These are phyloP conservation scores for Tetramorium simillimum DNA, from an alignment of 1,140 invertebrate species.

Conservation along the genomic window DNA sequence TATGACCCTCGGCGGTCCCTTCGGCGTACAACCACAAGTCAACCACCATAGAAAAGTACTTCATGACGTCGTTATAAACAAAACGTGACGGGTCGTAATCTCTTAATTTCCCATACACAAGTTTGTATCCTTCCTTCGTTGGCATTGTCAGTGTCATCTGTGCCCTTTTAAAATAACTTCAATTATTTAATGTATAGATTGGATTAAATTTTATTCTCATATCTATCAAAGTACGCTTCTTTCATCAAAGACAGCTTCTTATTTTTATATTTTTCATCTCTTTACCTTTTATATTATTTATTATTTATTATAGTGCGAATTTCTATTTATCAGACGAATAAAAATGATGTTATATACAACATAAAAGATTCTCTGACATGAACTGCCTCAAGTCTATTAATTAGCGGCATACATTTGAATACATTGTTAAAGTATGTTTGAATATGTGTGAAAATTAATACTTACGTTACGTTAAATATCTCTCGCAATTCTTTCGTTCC, in stretches of 20 bases:
- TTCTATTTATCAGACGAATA: background rate
- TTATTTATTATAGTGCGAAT: background rate
- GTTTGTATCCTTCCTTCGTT: conserved; percentile 86
- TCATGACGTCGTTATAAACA: conserved; percentile 84
- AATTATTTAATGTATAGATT: background rate
- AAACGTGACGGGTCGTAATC: conserved; percentile 87
- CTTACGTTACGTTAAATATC: conserved; percentile 84
- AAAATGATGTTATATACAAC: background rate
- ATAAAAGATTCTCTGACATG: background rate
- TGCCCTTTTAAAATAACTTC: conserved; percentile 23
- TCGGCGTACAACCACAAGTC: conserved; percentile 86
- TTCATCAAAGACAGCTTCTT: background rate
- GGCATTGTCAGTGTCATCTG: conserved; percentile 76
- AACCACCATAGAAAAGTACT: conserved; percentile 86
- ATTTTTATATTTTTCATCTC: background rate
- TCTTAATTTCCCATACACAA: conserved; percentile 84
- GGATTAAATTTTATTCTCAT: background rate
- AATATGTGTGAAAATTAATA: conserved; percentile 31
- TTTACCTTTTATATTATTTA: background rate
- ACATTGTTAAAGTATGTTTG: background rate
- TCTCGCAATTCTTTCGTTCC: conserved; percentile 79
- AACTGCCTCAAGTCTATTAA: background rate
- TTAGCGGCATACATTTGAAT: background rate
- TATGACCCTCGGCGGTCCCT: conserved; percentile 86
- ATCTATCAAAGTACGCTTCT: background rate